Percentiles rank a stretch among this genome's conserved stretches.
phyloP scores from a whole-genome alignment of 2,113 vertebrate genomes.

The Vidua chalybeata region DNA sequence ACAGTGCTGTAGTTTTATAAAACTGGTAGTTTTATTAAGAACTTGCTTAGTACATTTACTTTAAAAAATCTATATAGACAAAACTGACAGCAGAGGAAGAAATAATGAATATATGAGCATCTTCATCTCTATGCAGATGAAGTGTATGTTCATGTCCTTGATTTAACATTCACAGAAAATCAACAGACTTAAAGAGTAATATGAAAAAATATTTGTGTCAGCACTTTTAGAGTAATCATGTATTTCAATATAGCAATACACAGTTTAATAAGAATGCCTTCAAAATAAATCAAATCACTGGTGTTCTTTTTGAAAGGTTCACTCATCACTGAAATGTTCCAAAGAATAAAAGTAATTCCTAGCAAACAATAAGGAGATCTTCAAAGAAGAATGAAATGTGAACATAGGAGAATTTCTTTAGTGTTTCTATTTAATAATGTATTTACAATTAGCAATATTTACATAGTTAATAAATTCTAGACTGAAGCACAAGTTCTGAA shows the following conservation, averaged over 20 bases:
- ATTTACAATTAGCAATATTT: constrained; percentile 58
- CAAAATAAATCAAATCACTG: constrained; percentile 61
- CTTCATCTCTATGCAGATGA: constrained; percentile 65
- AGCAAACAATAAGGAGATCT: constrained; percentile 14
- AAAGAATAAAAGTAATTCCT: constrained; percentile 43
- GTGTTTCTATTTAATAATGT: constrained; percentile 53
- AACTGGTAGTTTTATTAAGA: constrained; percentile 34
- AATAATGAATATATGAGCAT: constrained; percentile 29
- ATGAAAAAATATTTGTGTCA: constrained; percentile 61
- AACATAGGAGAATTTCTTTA: neutral
- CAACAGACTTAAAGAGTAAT: constrained; percentile 64
- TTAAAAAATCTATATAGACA: neutral
- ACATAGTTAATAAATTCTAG: constrained; percentile 54
- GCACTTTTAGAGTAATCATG: constrained; percentile 65
- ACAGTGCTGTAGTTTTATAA: neutral
- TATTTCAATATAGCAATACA: constrained; percentile 54
- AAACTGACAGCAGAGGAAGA: neutral
- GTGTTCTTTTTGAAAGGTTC: neutral
- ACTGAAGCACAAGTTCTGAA: constrained; percentile 23
- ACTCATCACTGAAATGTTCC: constrained; percentile 11
- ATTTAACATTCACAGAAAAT: constrained; percentile 71
- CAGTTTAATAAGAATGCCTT: constrained; percentile 66
- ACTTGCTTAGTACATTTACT: neutral
- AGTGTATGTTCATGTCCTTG: constrained; percentile 50
- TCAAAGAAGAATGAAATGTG: constrained; percentile 14